phyloP scores from a whole-genome alignment of 2,113 vertebrate genomes.

The Balaenoptera acutorostrata region DNA sequence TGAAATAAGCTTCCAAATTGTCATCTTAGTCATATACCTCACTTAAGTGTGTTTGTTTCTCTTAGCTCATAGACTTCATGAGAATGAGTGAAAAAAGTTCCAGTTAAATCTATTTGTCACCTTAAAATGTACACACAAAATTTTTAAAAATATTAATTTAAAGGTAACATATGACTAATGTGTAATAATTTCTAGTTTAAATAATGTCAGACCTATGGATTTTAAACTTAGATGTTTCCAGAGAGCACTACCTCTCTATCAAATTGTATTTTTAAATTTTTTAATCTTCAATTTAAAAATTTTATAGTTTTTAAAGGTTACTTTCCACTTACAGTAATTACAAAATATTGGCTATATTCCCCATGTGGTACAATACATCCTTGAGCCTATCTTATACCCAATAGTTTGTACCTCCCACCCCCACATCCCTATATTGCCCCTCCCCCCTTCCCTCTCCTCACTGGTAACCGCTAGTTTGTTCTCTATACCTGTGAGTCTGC shows the following conservation, averaged over 20 bases:
- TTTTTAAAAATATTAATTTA: not conserved
- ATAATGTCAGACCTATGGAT: not conserved
- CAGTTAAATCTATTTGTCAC: not conserved
- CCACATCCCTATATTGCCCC: not conserved
- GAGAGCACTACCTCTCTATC: rapidly evolving
- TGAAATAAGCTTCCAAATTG: not conserved
- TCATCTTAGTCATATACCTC: not conserved
- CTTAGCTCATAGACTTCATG: not conserved
- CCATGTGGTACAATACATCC: rapidly evolving
- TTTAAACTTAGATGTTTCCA: not conserved
- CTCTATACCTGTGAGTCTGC: not conserved
- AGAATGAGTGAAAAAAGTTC: not conserved
- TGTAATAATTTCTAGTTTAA: not conserved
- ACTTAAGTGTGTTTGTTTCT: not conserved
- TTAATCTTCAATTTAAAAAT: not conserved
- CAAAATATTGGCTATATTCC: not conserved
- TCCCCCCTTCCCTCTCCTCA: not conserved
- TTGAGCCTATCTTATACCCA: not conserved
- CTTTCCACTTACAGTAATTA: not conserved
- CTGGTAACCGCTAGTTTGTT: not conserved
- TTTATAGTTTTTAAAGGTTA: not conserved
- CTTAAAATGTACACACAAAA: not conserved
- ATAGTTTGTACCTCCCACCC: not conserved
- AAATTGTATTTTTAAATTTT: not conserved
- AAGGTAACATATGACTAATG: not conserved